Base-by-base conservation (phyloP, 2,797 vertebrate genomes). In the Macroramphosus scolopax region DNA sequence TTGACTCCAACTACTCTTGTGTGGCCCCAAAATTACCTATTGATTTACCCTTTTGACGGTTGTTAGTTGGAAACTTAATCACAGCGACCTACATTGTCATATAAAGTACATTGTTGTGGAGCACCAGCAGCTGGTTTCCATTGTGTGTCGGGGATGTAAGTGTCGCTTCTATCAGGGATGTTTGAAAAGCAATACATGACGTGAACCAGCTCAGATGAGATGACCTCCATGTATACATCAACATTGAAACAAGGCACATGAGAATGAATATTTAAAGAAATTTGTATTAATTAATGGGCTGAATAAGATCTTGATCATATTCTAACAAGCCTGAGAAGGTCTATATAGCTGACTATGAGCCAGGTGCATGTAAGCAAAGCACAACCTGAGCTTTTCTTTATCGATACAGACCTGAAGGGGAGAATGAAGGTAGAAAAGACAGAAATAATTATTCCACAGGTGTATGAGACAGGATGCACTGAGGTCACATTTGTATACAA, bases 31-130 rank as follows among this genome's bases (percentile, higher is more conserved):
- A 88, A 89, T 86, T 87, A 87, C 84, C 77, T 88, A 89, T 90
- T 69, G 87, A 90, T 91, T 90, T 84, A 75, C 69, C 81, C 83
- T 84, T 88, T 86, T 85, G 85, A 89, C 82, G 79, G 83, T 85
- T 87, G 78, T 85, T 87, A 80, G 84, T 74, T 84, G 78, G 81
- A 87, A 89, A 84, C 81, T 80, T 85, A 88, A 88, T 89, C 82
- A 88, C 61, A 54, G 66, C 44, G 72, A 87, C 83, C 77, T 81
- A 86, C 76, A 76, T 82, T 77, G 82, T 88, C 77, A 86, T 86
- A 81, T 74, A 39, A 72, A 70, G 63, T 68, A 68, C 57, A 78
- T 16, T 73, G 80, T 61, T 82, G 72, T 82, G 77, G 11, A 6
- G 51, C 60, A 54, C 50, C 28, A 43, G 60, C 42, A 58, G 48